Percentiles rank a stretch among this genome's conserved stretches.
Evolutionary conservation across 2,113 vertebrate species (phyloP).

Genomic region (Oreotrochilus melanogaster): DNA sequence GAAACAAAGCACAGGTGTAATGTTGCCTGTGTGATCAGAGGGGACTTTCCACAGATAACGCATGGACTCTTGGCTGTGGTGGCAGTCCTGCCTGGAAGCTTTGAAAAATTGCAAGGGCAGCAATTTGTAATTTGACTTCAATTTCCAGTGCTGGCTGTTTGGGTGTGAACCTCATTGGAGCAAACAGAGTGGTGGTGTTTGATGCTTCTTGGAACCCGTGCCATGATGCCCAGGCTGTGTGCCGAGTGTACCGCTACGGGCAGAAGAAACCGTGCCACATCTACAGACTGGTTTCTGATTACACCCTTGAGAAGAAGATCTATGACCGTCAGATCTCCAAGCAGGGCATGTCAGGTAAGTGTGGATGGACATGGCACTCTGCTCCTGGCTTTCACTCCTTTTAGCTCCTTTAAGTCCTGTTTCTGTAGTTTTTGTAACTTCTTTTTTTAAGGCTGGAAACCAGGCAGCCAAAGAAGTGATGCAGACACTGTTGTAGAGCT

Average conservation of each 20-base stretch:
- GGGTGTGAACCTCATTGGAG: constrained; percentile 96
- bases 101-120: background rate
- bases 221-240: constrained; percentile 97
- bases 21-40: background rate
- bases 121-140: constrained; percentile 28
- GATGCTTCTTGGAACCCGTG: constrained; percentile 99
- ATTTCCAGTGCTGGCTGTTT: constrained; percentile 92
- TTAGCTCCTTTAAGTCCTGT: background rate
- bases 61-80: background rate
- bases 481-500: background rate
- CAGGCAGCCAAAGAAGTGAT: background rate
- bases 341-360: constrained; percentile 96
- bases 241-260: constrained; percentile 95
- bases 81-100: background rate
- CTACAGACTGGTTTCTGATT: constrained; percentile 97
- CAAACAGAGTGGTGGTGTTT: constrained; percentile 96
- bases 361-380: background rate
- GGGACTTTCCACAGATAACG: background rate
- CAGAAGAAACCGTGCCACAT: constrained; percentile 96
- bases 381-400: background rate
- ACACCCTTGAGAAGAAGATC: constrained; percentile 97
- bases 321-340: constrained; percentile 98
- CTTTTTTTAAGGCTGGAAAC: background rate
- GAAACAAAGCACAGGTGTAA: background rate
- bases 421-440: background rate